These are phyloP conservation scores for Listrodromus nycthemerus DNA, from an alignment of 2,888 invertebrate genomes.

Conservation along the genomic window DNA sequence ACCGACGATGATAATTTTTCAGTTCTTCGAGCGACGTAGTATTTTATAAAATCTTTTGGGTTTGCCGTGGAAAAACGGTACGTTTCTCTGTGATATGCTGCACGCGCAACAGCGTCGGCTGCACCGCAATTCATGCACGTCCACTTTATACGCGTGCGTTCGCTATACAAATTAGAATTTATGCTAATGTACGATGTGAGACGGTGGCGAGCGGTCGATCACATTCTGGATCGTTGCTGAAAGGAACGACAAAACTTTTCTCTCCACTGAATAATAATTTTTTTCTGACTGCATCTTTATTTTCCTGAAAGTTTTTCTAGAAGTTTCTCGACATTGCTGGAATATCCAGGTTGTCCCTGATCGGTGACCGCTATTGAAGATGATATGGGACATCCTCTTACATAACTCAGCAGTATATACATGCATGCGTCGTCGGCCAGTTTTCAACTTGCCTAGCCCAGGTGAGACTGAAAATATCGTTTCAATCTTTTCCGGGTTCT, in stretches of 20 bases:
- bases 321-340: background rate
- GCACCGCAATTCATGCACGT: conserved; percentile 20
- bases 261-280: background rate
- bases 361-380: background rate
- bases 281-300: background rate
- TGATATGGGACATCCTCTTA: background rate
- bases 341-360: background rate
- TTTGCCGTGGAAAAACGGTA: conserved; percentile 5
- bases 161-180: conserved; percentile 40
- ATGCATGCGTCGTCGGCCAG: too few species aligned
- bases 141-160: background rate
- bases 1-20: background rate
- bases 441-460: conserved; percentile 3
- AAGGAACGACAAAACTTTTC: background rate
- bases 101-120: conserved; percentile 18
- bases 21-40: background rate
- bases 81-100: background rate
- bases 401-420: background rate
- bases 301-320: background rate
- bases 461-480: conserved; percentile 15
- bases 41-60: conserved; percentile 23
- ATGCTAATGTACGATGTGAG: conserved; percentile 37
- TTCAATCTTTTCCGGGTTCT: conserved; percentile 11
- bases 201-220: conserved; percentile 30
- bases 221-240: background rate